Evolutionary conservation across 2,888 invertebrate genomes (phyloP), one percentile per base, ranked within the genome.

Genomic region (Eulithis testata): DNA sequence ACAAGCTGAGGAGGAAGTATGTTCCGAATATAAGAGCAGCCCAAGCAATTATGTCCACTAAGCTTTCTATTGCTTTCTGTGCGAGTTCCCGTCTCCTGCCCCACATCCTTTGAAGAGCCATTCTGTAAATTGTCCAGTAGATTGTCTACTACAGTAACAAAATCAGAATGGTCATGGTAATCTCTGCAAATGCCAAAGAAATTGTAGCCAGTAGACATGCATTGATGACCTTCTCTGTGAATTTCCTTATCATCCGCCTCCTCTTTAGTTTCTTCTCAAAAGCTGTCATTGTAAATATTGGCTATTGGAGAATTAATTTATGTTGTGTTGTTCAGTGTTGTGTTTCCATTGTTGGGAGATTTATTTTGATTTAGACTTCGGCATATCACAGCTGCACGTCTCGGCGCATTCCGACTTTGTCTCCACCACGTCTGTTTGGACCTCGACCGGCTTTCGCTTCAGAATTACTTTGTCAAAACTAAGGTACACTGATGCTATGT

Each of bases 181-280:
- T 85, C 75, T 90, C 90, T 53, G 83, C 83, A 65, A 87, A 83
- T 2, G 89, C 86, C 45, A 90, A 73, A 9, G 87, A 81, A 51
- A 89, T 79, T 0, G 88, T 87, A 2, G 84, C 79, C 2, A 89
- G 64, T 7, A 91, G 68, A 61, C 85, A 84, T 9, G 77, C 78
- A 66, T 85, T 84, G 55, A 90, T 73, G 11, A 86, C 52, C 65
- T 78, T 83, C 70, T 89, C 86, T 9, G 82, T 73, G 45, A 88
- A 68, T 47, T 73, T 85, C 11, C 81, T 78, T 11, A 89, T 58
- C 69, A 76, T 70, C 60, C 76, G 78, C 54, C 64, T 78, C 61
- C 82, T 79, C 65, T 70, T 78, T 8, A 80, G 62, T 64, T 81
- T 86, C 69, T 82, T 88, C 65, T 83, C 80, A 3, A 75, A 37